Base-by-base conservation (phyloP, 2,113 vertebrate species). In the Ophthalmolycus amberensis region DNA sequence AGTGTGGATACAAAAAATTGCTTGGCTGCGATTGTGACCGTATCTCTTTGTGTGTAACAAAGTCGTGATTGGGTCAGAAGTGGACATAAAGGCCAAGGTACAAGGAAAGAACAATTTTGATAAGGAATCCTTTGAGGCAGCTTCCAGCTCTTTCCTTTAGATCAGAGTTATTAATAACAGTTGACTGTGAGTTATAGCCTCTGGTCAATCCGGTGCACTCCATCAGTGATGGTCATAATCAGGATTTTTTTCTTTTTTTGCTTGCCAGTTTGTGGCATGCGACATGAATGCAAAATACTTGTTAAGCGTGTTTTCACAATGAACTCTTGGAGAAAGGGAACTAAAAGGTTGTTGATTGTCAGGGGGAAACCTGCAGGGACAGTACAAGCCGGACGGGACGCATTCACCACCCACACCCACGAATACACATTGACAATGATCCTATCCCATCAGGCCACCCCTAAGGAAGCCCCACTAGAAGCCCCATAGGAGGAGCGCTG, bases 101-200 rank as follows among this genome's bases (percentile, higher is more conserved):
- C 82, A 89, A 82, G 75, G 79, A 77, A 74, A 75, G 25, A 66
- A 11, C 5, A 0, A 6, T 52, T 67, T 78, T 79, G 84, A 88
- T 87, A 87, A 85, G 69, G 20, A 52, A 8, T 32, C 16, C 67
- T 77, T 80, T 80, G 71, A 73, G 32, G 52, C 20, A 38, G 54
- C 25, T 82, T 69, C 37, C 42, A 71, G 29, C 60, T 27, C 3
- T 27, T 9, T 70, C n/a, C 6, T 18, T 65, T 22, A 60, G n/a
- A 75, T 73, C 54, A 67, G 6, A 62, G 65, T 59, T 58, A 29
- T 78, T 74, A 60, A 63, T n/a, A 65, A 50, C 4, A 14, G 27
- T 25, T 52, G 56, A 63, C 18, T 63, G 9, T 74, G 48, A 81
- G 79, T 83, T 54, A 80, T 71, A 38, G 42, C 18, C 50, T 46